phyloP scores from a whole-genome alignment of 2,888 invertebrate species.

The Himalopsyche japonica region DNA sequence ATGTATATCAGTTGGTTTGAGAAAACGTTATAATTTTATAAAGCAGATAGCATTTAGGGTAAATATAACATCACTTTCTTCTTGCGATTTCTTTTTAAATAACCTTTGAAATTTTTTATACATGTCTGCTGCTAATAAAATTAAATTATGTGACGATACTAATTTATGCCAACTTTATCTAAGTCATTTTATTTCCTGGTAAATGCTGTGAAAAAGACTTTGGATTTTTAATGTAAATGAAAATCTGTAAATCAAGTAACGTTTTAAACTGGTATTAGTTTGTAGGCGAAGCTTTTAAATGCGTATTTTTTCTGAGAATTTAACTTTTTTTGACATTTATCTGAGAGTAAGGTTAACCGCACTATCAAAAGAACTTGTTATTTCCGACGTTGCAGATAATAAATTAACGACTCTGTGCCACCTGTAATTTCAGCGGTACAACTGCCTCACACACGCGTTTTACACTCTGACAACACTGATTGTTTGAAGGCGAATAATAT shows the following conservation, averaged over 20 bases:
- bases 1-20: too few relatives aligned
- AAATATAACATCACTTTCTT: neutral
- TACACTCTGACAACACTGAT: neutral
- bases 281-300: neutral
- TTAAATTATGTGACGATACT: too few relatives aligned
- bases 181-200: too few relatives aligned
- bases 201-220: too few relatives aligned
- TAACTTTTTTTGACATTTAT: neutral
- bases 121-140: too few relatives aligned
- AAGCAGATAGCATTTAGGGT: too few relatives aligned
- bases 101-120: neutral
- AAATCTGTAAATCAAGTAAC: too few relatives aligned
- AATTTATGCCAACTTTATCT: too few relatives aligned
- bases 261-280: too few relatives aligned
- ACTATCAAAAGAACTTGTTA: neutral
- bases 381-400: neutral
- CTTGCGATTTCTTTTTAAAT: neutral
- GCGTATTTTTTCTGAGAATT: neutral
- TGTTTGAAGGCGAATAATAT: too few relatives aligned
- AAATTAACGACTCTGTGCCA: neutral
- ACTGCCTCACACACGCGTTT: neutral
- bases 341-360: neutral
- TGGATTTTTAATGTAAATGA: too few relatives aligned
- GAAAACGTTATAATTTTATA: too few relatives aligned
- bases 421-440: neutral